Evolutionary conservation across 1,140 invertebrate genomes (phyloP), one percentile per base, ranked within the genome.

Genomic region (Linepithema humile): DNA sequence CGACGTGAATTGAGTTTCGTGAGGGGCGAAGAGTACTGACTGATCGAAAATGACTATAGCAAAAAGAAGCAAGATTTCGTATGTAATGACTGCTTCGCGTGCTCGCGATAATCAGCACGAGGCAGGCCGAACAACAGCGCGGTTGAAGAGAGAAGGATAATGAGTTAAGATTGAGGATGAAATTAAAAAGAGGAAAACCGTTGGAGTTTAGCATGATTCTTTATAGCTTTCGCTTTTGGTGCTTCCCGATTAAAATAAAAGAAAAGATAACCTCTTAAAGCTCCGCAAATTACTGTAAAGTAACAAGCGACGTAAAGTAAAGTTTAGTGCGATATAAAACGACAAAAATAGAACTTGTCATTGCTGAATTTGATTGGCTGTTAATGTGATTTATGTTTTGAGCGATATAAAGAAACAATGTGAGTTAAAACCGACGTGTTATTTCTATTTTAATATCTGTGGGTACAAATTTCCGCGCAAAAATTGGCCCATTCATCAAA

Each of bases 41-140:
- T 17, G 69, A 82, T 70, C 48, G 10, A 48, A 74, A 82, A 60
- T 59, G 40, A 38, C n/a, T n/a, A 10, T 12, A 29, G 82, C 12
- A 45, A 64, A 48, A 40, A 64, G 83, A 53, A 69, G 48, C 38
- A 53, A 70, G 45, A 15, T 43, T 84, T 64, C 29, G 20, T 10
- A 26, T 32, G 59, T 85, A 84, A 86, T 60, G 83, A 67, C 15
- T 48, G 17, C 35, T 50, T 86, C 43, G 85, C 83, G 85, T 86
- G 83, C 50, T 67, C 26, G 29, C 55, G 50, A 85, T 82, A 73
- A 77, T 82, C 78, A 82, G 45, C 29, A 23, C 50, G 29, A 59
- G 29, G n/a, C 40, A 43, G 50, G 38, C n/a, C 62, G 12, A 40
- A 35, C 43, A 62, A 64, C 48, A 77, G 17, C 17, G 26, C 50